These are phyloP conservation scores for Sebastes variabilis DNA, from an alignment of 2,797 vertebrate genomes.

Conservation along the genomic window DNA sequence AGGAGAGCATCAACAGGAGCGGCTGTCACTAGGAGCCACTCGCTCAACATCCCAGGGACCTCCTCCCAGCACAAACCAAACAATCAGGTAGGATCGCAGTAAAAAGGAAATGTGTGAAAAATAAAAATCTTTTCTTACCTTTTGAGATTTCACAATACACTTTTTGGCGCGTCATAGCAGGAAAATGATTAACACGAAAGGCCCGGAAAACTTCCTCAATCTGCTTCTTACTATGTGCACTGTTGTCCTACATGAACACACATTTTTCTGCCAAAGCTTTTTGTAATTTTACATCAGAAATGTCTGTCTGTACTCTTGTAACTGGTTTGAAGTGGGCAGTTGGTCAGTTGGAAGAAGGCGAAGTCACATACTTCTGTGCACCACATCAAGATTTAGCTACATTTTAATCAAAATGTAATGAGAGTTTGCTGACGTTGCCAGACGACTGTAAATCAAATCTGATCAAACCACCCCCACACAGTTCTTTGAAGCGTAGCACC, in stretches of 20 bases:
- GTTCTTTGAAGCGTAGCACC: neutral
- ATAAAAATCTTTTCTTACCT: neutral
- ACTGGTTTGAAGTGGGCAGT: neutral
- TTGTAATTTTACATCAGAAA: neutral
- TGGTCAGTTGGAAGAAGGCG: neutral
- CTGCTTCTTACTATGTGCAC: neutral
- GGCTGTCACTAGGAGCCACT: slow-evolving; percentile 89
- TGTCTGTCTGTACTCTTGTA: neutral
- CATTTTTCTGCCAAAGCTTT: neutral
- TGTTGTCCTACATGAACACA: neutral
- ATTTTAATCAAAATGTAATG: neutral
- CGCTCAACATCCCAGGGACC: slow-evolving; percentile 86
- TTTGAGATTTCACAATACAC: neutral
- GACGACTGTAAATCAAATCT: neutral
- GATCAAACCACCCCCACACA: neutral
- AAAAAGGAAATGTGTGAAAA: neutral
- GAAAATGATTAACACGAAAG: neutral
- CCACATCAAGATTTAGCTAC: neutral
- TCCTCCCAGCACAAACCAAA: slow-evolving; percentile 75
- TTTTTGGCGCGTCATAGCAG: neutral
- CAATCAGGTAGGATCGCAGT: slow-evolving; percentile 83
- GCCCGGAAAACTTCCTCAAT: neutral
- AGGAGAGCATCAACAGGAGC: slow-evolving; percentile 85
- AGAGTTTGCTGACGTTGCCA: neutral
- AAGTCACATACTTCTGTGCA: neutral